These are phyloP conservation scores for Ectemnius continuus DNA, from an alignment of 2,888 invertebrate species.

Conservation along the genomic window DNA sequence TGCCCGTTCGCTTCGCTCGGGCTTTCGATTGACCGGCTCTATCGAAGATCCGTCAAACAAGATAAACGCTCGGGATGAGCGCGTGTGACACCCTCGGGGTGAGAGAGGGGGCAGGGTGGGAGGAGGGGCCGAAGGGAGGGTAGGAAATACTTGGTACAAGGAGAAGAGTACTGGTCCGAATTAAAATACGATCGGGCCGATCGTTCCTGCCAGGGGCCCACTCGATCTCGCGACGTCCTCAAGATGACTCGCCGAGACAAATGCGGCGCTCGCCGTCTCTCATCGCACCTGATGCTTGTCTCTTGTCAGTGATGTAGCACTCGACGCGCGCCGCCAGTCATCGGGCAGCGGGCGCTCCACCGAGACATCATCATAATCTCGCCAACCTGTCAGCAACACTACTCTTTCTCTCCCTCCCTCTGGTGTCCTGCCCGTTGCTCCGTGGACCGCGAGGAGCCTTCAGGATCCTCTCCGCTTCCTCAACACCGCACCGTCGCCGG, in stretches of 20 bases:
- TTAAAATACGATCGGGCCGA: constrained; percentile 1
- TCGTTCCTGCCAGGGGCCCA: constrained; percentile 12
- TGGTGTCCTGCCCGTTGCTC: too few species aligned
- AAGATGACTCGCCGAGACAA: constrained; percentile 22
- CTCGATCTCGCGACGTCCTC: constrained; percentile 4
- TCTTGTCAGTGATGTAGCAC: constrained; percentile 5
- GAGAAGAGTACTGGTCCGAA: neutral
- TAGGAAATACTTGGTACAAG: neutral
- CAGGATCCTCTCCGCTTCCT: too few species aligned
- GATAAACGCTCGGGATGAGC: too few species aligned
- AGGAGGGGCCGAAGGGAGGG: too few species aligned
- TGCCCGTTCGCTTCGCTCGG: too few species aligned
- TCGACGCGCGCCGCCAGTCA: constrained; percentile 33
- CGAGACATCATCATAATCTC: constrained; percentile 17
- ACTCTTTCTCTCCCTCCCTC: too few species aligned
- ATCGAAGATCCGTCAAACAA: too few species aligned
- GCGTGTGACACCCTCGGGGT: too few species aligned
- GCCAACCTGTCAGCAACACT: neutral
- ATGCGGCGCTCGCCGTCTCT: constrained; percentile 33
- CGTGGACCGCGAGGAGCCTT: too few species aligned
- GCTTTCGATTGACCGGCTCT: too few species aligned
- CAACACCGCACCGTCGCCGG: too few species aligned
- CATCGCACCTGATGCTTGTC: constrained; percentile 12
- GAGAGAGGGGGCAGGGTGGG: too few species aligned
- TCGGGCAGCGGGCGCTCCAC: constrained; percentile 14